Percentiles rank a stretch among this genome's conserved stretches.
phyloP scores from a whole-genome alignment of 2,797 vertebrate species.

The Sparidentex hasta region DNA sequence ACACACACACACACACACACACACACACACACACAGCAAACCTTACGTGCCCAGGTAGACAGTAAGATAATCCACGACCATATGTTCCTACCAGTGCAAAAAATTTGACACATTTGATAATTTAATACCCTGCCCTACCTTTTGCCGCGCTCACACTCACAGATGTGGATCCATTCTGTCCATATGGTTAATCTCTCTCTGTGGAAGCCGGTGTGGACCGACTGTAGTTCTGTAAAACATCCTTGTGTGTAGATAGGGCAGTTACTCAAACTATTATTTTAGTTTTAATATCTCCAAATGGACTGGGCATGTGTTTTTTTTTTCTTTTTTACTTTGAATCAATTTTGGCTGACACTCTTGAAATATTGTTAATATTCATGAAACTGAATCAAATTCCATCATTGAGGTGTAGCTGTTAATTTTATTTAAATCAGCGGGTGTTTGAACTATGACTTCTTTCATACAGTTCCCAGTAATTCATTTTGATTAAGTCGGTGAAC shows the following conservation, averaged over 20 bases:
- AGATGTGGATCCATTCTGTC: constrained; percentile 31
- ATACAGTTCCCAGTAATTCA: not conserved
- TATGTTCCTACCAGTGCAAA: constrained; percentile 64
- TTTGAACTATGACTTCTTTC: constrained; percentile 17
- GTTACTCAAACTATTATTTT: constrained; percentile 36
- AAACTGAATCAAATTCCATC: not conserved
- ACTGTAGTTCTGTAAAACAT: constrained; percentile 37
- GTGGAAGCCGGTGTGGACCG: constrained; percentile 16
- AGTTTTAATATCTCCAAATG: not conserved
- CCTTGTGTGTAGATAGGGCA: constrained; percentile 29
- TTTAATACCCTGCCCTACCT: constrained; percentile 29
- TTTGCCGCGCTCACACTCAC: constrained; percentile 16
- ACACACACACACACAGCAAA: constrained; percentile 9
- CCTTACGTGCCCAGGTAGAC: constrained; percentile 40
- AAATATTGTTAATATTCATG: not conserved
- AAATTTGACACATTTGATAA: constrained; percentile 57
- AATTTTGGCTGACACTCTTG: constrained; percentile 13
- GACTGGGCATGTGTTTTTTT: not conserved
- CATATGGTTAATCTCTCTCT: constrained; percentile 43
- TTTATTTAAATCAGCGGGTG: not conserved
- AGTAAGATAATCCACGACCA: constrained; percentile 54
- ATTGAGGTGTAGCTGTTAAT: not conserved
- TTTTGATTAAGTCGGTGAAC: constrained; percentile 1
- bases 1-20: constrained; percentile 3
- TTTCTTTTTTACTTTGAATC: not conserved